A percentile compares a stretch with the other conserved stretches of the same genome.
Evolutionary conservation across 2,797 vertebrate species (phyloP).

Genomic region (Falco columbarius): DNA sequence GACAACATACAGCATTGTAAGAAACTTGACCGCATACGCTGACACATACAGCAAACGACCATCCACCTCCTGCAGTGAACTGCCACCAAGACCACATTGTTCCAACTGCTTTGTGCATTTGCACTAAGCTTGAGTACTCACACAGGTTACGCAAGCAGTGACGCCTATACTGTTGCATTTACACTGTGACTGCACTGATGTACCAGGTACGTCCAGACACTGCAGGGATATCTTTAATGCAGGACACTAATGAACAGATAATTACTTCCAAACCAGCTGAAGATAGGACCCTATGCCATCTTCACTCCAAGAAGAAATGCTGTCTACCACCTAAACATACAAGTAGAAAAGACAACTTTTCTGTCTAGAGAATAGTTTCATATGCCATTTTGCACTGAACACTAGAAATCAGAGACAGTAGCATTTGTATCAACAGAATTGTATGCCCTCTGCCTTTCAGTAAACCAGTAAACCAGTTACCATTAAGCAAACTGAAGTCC

Average conservation of each 20-base stretch:
- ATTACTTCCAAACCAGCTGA: not conserved
- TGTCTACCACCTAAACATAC: not conserved
- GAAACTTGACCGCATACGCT: not conserved
- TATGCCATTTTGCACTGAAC: not conserved
- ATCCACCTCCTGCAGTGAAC: not conserved
- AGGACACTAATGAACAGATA: not conserved
- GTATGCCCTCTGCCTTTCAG: not conserved
- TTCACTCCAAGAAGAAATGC: not conserved
- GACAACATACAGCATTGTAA: not conserved
- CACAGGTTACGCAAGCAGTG: accelerated
- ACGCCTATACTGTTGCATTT: not conserved
- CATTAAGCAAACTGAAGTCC: not conserved
- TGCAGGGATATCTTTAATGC: not conserved
- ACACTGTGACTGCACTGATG: not conserved
- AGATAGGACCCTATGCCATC: not conserved
- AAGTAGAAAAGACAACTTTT: not conserved
- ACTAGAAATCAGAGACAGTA: not conserved
- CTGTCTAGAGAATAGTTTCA: not conserved
- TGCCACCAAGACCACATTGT: not conserved
- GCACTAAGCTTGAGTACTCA: not conserved
- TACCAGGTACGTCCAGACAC: not conserved
- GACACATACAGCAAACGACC: not conserved
- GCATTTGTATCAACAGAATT: not conserved
- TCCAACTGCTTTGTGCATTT: not conserved
- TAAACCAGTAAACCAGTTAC: not conserved